These are phyloP conservation scores for Tridacna crocea DNA, from an alignment of 2,888 invertebrate species.

Conservation along the genomic window DNA sequence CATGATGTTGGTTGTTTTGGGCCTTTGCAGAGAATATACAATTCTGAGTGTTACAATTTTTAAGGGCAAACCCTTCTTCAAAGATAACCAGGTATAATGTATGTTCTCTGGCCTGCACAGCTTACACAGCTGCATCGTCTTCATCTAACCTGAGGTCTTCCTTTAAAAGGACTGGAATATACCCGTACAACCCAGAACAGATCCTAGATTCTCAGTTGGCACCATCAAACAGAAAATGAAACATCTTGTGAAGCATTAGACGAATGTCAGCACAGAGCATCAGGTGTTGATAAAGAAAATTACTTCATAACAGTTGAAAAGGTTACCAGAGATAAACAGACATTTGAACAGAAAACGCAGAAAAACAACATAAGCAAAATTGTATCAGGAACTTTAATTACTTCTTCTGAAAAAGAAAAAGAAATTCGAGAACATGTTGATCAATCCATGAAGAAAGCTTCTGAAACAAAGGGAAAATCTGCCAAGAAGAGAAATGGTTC, in stretches of 20 bases:
- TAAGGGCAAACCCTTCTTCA: constrained; percentile 33
- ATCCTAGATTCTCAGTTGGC: constrained; percentile 11
- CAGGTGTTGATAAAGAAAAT: neutral
- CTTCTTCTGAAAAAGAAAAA: neutral
- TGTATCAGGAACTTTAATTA: neutral
- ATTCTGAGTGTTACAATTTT: constrained; percentile 30
- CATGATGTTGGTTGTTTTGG: constrained; percentile 33
- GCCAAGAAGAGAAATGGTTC: too few species aligned
- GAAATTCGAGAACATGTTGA: neutral
- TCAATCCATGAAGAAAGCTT: too few species aligned
- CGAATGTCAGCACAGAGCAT: neutral
- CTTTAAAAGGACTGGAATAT: constrained; percentile 40
- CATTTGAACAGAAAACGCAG: too few species aligned
- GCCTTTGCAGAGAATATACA: constrained; percentile 41
- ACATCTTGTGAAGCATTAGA: too few species aligned
- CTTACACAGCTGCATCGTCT: constrained; percentile 18
- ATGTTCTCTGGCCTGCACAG: constrained; percentile 27
- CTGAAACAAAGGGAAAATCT: too few species aligned
- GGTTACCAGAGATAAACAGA: neutral
- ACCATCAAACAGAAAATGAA: constrained; percentile 6
- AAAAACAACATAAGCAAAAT: constrained; percentile 12
- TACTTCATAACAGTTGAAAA: constrained; percentile 1
- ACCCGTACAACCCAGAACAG: constrained; percentile 19
- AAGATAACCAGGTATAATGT: constrained; percentile 43
- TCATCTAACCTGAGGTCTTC: constrained; percentile 25